A percentile compares a stretch with the other conserved stretches of the same genome.
Conservation (phyloP, 2,113 vertebrate genomes). For the Daubentonia madagascariensis region DNA sequence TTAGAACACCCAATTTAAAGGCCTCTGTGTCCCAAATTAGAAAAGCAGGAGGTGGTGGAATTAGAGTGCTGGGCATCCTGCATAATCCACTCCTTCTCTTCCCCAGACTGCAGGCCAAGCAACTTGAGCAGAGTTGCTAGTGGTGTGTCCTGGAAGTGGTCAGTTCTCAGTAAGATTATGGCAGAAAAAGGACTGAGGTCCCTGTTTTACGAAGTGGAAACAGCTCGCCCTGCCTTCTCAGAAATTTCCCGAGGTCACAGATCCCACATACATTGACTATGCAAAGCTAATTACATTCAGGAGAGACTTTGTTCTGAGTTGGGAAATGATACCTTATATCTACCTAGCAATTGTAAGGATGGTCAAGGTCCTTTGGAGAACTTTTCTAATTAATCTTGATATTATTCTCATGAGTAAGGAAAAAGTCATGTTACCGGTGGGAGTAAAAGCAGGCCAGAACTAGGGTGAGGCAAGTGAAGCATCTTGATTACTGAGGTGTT, state of each 20-base stretch:
- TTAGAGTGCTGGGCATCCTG: background rate
- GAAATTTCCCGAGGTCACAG: background rate
- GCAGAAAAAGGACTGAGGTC: background rate
- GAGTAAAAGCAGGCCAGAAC: background rate
- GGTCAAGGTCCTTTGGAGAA: background rate
- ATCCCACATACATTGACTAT: background rate
- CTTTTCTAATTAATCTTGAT: background rate
- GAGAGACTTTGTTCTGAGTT: background rate
- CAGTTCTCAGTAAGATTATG: background rate
- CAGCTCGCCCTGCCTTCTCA: background rate
- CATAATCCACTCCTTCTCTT: background rate
- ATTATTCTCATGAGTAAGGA: background rate
- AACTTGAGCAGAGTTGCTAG: background rate
- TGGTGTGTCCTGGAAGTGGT: rapidly evolving
- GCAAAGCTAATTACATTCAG: background rate
- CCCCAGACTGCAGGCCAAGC: too few species aligned
- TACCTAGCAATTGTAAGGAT: background rate
- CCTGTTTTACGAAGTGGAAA: background rate
- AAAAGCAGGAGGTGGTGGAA: background rate
- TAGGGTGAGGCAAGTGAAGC: background rate
- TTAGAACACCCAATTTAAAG: background rate
- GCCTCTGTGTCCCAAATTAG: background rate
- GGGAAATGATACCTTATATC: background rate
- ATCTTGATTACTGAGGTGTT: background rate
- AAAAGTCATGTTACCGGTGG: background rate